These are phyloP conservation scores for Polypedilum pembai DNA, from an alignment of 1,140 invertebrate genomes.

Conservation along the genomic window DNA sequence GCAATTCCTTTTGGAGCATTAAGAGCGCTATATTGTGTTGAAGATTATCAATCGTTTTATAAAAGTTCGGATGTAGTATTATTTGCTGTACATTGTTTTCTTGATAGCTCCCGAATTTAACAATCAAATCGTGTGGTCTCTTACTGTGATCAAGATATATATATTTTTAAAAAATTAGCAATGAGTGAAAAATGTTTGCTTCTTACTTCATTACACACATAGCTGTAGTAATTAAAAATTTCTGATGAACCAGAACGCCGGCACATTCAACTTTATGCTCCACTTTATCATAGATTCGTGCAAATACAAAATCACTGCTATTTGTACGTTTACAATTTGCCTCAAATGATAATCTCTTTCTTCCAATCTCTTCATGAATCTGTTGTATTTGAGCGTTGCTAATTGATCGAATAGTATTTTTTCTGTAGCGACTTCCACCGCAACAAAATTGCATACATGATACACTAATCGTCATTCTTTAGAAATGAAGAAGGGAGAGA, in stretches of 20 bases:
- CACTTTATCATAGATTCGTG: not conserved
- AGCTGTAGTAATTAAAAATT: constrained; percentile 12
- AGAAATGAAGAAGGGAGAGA: not conserved
- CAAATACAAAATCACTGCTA: not conserved
- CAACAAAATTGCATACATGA: not conserved
- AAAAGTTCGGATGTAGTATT: not conserved
- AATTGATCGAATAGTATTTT: not conserved
- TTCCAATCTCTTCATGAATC: not conserved
- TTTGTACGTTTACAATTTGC: constrained; percentile 1
- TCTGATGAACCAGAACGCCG: constrained; percentile 1
- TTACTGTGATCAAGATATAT: not conserved
- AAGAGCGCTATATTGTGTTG: not conserved
- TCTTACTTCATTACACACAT: not conserved
- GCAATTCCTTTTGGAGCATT: not conserved
- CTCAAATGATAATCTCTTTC: not conserved
- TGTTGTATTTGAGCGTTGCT: constrained; percentile 16
- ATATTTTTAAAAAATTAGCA: not conserved
- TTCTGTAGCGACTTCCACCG: not conserved
- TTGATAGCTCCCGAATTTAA: constrained; percentile 11
- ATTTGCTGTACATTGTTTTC: not conserved
- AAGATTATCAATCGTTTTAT: not conserved
- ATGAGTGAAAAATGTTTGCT: not conserved
- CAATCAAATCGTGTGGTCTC: not conserved
- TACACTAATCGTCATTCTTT: not conserved
- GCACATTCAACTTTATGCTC: not conserved